phyloP scores from a whole-genome alignment of 35 echinoderm and acorn worm species.

The Lytechinus pictus region DNA sequence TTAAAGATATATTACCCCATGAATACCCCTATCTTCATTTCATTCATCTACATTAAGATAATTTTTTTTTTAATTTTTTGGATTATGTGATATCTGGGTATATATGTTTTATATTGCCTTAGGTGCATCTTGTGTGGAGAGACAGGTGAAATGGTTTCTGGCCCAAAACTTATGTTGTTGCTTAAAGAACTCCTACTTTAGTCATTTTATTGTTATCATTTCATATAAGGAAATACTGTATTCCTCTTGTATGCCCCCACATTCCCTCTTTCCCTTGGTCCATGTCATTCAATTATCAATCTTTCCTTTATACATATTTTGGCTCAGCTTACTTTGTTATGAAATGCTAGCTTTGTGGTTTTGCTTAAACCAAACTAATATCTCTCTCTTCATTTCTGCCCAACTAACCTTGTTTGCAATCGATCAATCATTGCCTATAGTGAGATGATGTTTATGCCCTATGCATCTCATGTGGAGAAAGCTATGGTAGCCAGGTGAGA shows the following conservation, averaged over 20 bases:
- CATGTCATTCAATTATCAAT: not conserved
- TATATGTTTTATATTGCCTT: too few relatives aligned
- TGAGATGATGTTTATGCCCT: conserved; percentile 51
- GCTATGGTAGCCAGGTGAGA: conserved; percentile 84
- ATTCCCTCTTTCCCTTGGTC: not conserved
- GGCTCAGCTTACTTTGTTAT: not conserved
- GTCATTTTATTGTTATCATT: too few relatives aligned
- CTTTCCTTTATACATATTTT: not conserved
- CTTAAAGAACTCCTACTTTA: too few relatives aligned
- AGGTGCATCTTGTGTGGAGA: too few relatives aligned
- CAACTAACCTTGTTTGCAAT: conserved; percentile 8
- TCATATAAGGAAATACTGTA: not conserved
- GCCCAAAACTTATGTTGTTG: too few relatives aligned
- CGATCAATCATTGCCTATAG: not conserved
- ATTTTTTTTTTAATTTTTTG: too few relatives aligned
- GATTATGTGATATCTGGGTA: too few relatives aligned
- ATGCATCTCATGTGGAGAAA: conserved; percentile 78
- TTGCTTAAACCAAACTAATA: not conserved
- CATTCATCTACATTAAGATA: too few relatives aligned
- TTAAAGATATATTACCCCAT: too few relatives aligned
- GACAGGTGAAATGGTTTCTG: too few relatives aligned
- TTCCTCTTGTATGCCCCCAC: not conserved
- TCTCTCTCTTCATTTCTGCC: conserved; percentile 17
- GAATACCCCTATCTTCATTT: too few relatives aligned
- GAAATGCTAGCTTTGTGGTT: not conserved